Base-by-base conservation (phyloP, 2,113 vertebrate species). In the Rhabdornis inornatus region DNA sequence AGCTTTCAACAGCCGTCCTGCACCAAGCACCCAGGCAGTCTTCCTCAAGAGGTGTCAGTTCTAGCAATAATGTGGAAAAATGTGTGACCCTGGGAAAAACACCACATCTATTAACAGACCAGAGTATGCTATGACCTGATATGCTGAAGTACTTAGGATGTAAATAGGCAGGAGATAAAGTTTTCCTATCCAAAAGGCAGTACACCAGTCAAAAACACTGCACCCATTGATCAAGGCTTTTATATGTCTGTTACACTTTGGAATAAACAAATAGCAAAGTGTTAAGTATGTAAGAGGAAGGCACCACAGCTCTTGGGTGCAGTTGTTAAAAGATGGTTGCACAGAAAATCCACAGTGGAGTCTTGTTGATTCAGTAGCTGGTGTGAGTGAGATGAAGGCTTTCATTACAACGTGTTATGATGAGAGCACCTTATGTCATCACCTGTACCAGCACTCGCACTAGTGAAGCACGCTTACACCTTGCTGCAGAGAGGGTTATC, bases 161-260 rank as follows among this genome's bases (percentile, higher is more conserved):
- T 52, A 21, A 86, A 61, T 11, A 70, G 61, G 53, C 50, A 57
- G 37, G 42, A 35, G 37, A 35, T 47, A 2, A 66, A 27, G 23
- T 20, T 80, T 80, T 92, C 45, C 33, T 61, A 17, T 59, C 14
- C 35, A 22, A 69, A 72, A 68, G 53, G 56, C 17, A 47, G 7
- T 13, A 22, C 7, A 8, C 2, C 31, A 33, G 12, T 25, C 49
- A n/a, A 49, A 80, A 94, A 31, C 6, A 12, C 56, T 82, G 37
- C 31, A 31, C 0, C 0, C 3, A 0, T 40, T 33, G 44, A 25
- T 33, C 20, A 15, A 24, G 56, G 12, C 9, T 74, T 63, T 85
- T 57, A 15, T 20, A 8, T 15, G 25, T n/a, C 35, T 44, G 9
- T 79, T 82, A 31, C 15, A 9, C 28, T 45, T 49, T 24, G 40